Evolutionary conservation across 2,888 invertebrate genomes (phyloP), one percentile per base, ranked within the genome.

Genomic region (Magallana nippona): DNA sequence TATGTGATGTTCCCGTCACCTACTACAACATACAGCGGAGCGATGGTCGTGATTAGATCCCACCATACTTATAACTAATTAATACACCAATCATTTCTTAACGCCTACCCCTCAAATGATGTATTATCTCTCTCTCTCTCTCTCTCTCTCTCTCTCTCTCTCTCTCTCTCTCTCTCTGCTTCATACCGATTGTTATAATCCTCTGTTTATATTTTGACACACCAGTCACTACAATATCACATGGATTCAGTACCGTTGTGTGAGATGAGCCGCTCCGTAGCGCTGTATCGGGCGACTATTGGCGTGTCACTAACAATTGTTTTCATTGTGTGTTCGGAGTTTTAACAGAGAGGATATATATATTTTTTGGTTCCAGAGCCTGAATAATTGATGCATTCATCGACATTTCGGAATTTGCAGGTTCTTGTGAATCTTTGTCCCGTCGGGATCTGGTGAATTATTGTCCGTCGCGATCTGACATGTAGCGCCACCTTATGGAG

Each of bases 141-240:
- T 55, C 85, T 55, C 55, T 32, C 60, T 63, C 79, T 63, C 77
- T 58, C 79, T 85, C 78, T 71, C 44, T 60, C 55, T 81, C 81
- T 78, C 63, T 80, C 63, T 81, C 83, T 19, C 57, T 71, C 71
- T 71, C 83, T 71, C 77, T 58, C 78, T 78, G 77, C 27, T 17
- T 79, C 32, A 79, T 62, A 55, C 78, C 44, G 44, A 44, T 44
- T 44, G 44, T 44, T 44, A 44, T 44, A 44, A 44, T 44, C 44
- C 44, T 5, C 44, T 44, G 44, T 44, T 44, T 44, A 8, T 44
- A 44, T 44, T 44, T 44, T 44, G 44, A 44, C 44, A 44, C 44
- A 44, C 5, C 44, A 44, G 44, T 44, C 44, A 44, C 2, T 44
- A 44, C 44, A 3, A 8, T 44, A 44, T 3, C 44, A 32, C 32